Evolutionary conservation across 2,888 invertebrate species (phyloP), one percentile per base, ranked within the genome.

Genomic region (Drosophila suboccidentalis): DNA sequence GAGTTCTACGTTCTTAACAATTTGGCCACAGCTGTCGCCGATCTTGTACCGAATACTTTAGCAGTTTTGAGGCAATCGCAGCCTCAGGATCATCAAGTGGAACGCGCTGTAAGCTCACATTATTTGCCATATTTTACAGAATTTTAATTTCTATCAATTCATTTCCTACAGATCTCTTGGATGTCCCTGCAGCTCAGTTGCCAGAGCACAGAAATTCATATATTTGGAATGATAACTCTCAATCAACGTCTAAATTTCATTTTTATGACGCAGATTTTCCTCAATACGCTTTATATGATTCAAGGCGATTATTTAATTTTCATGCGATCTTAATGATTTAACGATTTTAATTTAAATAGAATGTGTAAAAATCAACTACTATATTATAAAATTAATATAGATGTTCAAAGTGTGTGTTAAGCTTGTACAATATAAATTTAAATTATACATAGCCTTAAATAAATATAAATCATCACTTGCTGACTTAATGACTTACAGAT

Each of bases 291-390:
- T 3, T 51, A 58, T 4, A 50, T 64, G 58, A 15, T 44, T 0
- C 64, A 64, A 64, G 19, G 6, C 11, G 50, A 64, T 46, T 64
- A 58, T 4, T n/a, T 54, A 63, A 22, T 29, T 29, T 29, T 10
- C 9, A 32, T 32, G 10, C 19, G 1, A 19, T 19, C 19, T 19
- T 19, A 19, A 19, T 19, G 19, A 19, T 19, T 19, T 19, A 1
- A 19, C 19, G 19, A 19, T 1, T 1, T 19, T 19, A 19, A 19
- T 19, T 19, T 19, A 19, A 19, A 19, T 1, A 19, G 1, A 19
- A 19, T 1, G 19, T 1, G 19, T 1, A 19, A 19, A 1, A 19
- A 19, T 19, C 19, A 19, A 19, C 19, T 19, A 19, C 1, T 1
- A 19, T 19, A 19, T 1, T 1, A 19, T 19, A 19, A 19, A 19